These are phyloP conservation scores for Aproaerema taeniolella DNA, from an alignment of 2,888 invertebrate species.

Conservation along the genomic window DNA sequence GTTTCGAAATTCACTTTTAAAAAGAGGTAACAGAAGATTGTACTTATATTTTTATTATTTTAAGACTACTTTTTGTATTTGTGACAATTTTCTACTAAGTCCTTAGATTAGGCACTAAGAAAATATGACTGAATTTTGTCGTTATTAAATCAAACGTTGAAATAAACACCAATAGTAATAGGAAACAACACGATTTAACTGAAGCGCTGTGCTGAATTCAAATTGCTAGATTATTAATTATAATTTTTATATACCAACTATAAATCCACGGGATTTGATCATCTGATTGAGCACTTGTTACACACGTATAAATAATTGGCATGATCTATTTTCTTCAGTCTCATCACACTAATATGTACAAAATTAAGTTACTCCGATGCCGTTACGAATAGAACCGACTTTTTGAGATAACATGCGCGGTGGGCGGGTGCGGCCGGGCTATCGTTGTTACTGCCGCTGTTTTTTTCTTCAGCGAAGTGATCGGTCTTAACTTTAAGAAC, in stretches of 20 bases:
- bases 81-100: constrained; percentile 36
- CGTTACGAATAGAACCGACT: constrained; percentile 84
- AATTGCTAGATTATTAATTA: too few species aligned
- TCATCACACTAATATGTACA: constrained; percentile 76
- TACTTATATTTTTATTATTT: constrained; percentile 58
- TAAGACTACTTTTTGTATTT: constrained; percentile 57
- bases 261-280: constrained; percentile 12
- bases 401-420: constrained; percentile 72
- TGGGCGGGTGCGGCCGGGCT: constrained; percentile 59
- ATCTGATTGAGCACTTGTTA: constrained; percentile 52
- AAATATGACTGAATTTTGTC: constrained; percentile 13
- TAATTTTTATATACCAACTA: not conserved
- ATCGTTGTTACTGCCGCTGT: constrained; percentile 69
- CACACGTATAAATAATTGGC: constrained; percentile 57
- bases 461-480: constrained; percentile 75
- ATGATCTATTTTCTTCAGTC: constrained; percentile 70
- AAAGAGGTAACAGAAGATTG: constrained; percentile 75
- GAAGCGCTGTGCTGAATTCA: constrained; percentile 28
- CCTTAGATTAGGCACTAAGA: constrained; percentile 15
- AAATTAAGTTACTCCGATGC: constrained; percentile 53
- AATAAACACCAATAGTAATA: constrained; percentile 17
- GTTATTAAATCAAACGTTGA: constrained; percentile 19
- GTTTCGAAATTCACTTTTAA: constrained; percentile 47
- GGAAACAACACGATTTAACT: constrained; percentile 37
- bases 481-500: constrained; percentile 87